phyloP scores from a whole-genome alignment of 30 jellyfish, hydroid and myxozoan species.

The Haliclystus octoradiatus region DNA sequence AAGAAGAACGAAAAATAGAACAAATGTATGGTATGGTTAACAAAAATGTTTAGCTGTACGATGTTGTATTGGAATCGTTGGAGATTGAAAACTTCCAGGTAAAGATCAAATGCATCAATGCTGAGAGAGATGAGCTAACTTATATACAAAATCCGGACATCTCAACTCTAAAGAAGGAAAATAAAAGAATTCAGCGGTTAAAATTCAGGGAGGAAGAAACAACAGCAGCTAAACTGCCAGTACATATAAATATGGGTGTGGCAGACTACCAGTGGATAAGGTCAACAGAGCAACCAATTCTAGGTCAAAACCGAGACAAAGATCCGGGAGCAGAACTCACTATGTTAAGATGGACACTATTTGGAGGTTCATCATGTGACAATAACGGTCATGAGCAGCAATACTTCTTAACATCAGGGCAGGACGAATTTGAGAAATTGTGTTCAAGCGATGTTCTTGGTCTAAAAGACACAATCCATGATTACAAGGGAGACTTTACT shows the following conservation, averaged over 20 bases:
- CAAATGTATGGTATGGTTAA: conserved; percentile 39
- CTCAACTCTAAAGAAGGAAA: conserved; percentile 30
- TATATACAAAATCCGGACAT: conserved; percentile 29
- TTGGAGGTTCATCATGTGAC: conserved; percentile 27
- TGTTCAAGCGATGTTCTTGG: conserved; percentile 41
- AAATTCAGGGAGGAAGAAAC: conserved; percentile 46
- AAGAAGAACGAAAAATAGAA: conserved; percentile 32
- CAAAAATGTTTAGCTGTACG: conserved; percentile 16
- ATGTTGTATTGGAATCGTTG: conserved; percentile 13
- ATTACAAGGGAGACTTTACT: conserved; percentile 9
- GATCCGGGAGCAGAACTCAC: conserved; percentile 54
- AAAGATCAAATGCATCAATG: conserved; percentile 28
- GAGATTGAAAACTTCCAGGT: conserved; percentile 23
- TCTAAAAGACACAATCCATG: conserved; percentile 30
- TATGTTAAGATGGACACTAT: conserved; percentile 52
- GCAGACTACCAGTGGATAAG: conserved; percentile 39
- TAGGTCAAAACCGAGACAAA: conserved; percentile 45
- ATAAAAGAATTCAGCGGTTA: conserved; percentile 16
- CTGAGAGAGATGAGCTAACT: conserved; percentile 30
- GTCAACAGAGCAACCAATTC: conserved; percentile 37
- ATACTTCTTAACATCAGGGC: conserved; percentile 25
- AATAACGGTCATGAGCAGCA: conserved; percentile 29
- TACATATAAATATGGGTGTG: conserved; percentile 33
- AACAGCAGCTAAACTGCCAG: conserved; percentile 45
- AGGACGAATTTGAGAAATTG: conserved; percentile 39